Evolutionary conservation across 2,113 vertebrate species (phyloP).

Genomic region (Carassius auratus): DNA sequence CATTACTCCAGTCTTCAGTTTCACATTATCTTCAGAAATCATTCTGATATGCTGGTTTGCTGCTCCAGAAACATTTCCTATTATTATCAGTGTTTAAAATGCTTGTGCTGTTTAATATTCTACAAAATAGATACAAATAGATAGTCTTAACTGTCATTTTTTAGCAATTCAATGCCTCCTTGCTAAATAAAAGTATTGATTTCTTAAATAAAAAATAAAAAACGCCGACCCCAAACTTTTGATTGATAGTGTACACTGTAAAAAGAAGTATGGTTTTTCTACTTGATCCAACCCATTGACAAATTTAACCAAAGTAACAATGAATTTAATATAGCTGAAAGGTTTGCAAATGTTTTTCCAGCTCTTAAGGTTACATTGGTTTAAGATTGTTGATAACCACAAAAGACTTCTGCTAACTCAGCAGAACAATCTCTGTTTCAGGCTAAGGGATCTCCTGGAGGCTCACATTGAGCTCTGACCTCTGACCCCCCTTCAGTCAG

Average conservation of each 20-base stretch:
- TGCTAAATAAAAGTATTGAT: too few relatives aligned
- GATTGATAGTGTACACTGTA: neutral
- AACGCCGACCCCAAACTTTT: neutral
- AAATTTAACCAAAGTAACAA: neutral
- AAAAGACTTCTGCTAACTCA: conserved; percentile 32
- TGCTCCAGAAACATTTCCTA: neutral
- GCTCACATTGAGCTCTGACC: conserved; percentile 56
- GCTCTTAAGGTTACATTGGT: conserved; percentile 27
- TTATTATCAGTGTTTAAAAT: neutral
- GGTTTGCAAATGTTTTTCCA: neutral
- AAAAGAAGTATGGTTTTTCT: neutral
- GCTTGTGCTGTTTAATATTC: neutral
- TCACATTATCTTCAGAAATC: too few relatives aligned
- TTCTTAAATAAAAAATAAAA: neutral
- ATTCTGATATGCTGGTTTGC: neutral
- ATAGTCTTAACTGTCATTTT: too few relatives aligned
- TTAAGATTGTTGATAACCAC: conserved; percentile 34
- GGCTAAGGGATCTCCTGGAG: conserved; percentile 45
- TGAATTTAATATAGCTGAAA: neutral
- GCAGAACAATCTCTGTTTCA: conserved; percentile 55
- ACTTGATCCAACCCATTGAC: neutral
- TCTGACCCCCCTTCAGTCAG: conserved; percentile 25
- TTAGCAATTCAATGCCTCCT: too few relatives aligned
- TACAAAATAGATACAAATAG: too few relatives aligned
- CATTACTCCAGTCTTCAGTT: too few relatives aligned